A percentile compares a stretch with the other conserved stretches of the same genome.
phyloP scores from a whole-genome alignment of 1,140 invertebrate species.

The Drosophila orena region DNA sequence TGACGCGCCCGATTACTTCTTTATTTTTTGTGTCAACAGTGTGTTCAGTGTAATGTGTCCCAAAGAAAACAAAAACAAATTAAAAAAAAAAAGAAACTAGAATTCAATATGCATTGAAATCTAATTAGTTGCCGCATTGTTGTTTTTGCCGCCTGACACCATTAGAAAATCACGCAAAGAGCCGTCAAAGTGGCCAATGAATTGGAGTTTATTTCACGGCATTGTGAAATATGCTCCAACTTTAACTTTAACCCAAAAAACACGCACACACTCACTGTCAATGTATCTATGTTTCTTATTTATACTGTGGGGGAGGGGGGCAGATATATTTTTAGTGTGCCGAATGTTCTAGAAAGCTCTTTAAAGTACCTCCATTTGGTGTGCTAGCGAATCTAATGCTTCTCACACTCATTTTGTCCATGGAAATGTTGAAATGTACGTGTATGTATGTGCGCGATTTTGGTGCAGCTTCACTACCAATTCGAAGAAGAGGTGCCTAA shows the following conservation, averaged over 20 bases:
- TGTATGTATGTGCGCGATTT: background rate
- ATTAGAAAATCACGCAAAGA: slow-evolving; percentile 20
- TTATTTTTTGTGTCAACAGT: slow-evolving; percentile 48
- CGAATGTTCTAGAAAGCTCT: slow-evolving; percentile 64
- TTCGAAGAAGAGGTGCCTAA: slow-evolving; percentile 20
- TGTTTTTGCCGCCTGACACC: slow-evolving; percentile 15
- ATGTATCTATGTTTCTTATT: slow-evolving; percentile 2
- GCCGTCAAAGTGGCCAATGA: background rate
- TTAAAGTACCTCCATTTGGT: slow-evolving; percentile 1
- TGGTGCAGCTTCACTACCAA: slow-evolving; percentile 36
- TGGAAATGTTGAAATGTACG: background rate
- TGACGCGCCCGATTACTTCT: slow-evolving; percentile 39
- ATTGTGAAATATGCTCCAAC: slow-evolving; percentile 36
- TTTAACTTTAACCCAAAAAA: slow-evolving; percentile 19
- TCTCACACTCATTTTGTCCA: no score
- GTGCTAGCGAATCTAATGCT: no score
- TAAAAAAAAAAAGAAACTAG: background rate
- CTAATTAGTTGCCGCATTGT: slow-evolving; percentile 24
- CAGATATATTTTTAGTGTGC: slow-evolving; percentile 22
- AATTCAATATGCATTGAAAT: slow-evolving; percentile 49
- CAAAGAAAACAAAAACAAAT: slow-evolving; percentile 4
- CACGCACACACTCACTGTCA: slow-evolving; percentile 3
- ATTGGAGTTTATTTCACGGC: slow-evolving; percentile 29
- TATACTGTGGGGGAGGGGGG: slow-evolving; percentile 4
- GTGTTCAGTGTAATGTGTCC: slow-evolving; percentile 58